phyloP scores from a whole-genome alignment of 2,113 vertebrate genomes.

The Struthio camelus region DNA sequence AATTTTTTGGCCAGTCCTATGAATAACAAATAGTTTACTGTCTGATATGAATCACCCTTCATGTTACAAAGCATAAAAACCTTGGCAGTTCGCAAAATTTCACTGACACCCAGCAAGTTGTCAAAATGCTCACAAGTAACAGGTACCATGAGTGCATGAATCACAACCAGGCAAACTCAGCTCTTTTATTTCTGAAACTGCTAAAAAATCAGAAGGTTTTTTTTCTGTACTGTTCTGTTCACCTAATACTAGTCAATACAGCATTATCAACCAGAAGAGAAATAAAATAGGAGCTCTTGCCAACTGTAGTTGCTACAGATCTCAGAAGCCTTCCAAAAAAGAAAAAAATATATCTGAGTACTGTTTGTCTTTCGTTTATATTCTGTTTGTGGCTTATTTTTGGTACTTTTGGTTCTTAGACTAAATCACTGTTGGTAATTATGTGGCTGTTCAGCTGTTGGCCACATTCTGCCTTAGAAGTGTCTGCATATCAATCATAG shows the following conservation, averaged over 20 bases:
- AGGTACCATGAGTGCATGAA: not conserved
- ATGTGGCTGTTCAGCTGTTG: not conserved
- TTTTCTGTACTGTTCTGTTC: not conserved
- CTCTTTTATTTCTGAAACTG: not conserved
- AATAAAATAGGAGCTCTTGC: not conserved
- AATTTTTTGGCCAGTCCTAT: not conserved
- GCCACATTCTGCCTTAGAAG: not conserved
- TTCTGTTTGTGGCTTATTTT: not conserved
- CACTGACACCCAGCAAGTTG: not conserved
- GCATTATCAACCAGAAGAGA: not conserved
- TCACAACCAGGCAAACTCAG: not conserved
- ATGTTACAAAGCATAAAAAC: not conserved
- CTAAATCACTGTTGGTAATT: not conserved
- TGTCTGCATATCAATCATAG: not conserved
- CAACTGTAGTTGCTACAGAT: not conserved
- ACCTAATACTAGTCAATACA: not conserved
- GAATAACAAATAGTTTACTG: conserved; percentile 21
- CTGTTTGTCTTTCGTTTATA: not conserved
- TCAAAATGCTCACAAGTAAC: not conserved
- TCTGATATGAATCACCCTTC: not conserved
- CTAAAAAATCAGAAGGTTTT: not conserved
- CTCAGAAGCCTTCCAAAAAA: not conserved
- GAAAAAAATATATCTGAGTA: not conserved
- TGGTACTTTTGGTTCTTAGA: not conserved
- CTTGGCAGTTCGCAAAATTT: conserved; percentile 34